Percentiles rank a stretch among this genome's conserved stretches.
Evolutionary conservation across 2,888 invertebrate species (phyloP).

Genomic region (Xestia xanthographa): DNA sequence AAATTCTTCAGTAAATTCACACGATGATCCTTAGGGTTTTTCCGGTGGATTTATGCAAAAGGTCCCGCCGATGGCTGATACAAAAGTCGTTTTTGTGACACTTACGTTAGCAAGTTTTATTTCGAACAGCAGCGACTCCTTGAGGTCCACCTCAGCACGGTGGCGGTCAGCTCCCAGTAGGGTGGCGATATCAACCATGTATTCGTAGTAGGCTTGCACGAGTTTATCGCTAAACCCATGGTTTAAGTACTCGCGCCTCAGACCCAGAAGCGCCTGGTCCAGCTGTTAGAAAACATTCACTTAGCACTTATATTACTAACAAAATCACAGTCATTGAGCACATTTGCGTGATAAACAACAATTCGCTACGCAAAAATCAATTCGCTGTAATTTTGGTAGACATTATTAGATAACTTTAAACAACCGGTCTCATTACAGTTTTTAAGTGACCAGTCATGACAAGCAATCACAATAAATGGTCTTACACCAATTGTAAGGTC

Average conservation of each 20-base stretch:
- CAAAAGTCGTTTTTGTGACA: conserved; percentile 67
- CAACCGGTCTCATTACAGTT: conserved; percentile 18
- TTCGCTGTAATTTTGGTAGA: conserved; percentile 46
- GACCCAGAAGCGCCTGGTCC: conserved; percentile 96
- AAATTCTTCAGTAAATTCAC: conserved; percentile 70
- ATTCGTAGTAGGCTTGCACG: conserved; percentile 96
- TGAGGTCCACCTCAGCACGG: conserved; percentile 93
- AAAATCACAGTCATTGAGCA: conserved; percentile 20
- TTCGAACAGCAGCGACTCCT: conserved; percentile 96
- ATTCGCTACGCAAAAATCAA: conserved; percentile 55
- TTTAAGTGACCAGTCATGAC: conserved; percentile 33
- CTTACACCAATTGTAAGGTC: conserved; percentile 59
- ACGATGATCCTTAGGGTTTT: conserved; percentile 66
- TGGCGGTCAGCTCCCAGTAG: conserved; percentile 95
- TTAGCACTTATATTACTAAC: conserved; percentile 48
- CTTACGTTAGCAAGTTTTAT: conserved; percentile 97
- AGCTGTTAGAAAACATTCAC: conserved; percentile 89
- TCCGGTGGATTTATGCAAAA: not conserved
- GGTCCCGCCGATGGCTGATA: not conserved
- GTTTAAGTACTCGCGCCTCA: conserved; percentile 96
- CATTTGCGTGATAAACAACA: conserved; percentile 47
- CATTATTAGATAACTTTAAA: conserved; percentile 47
- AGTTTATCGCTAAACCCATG: conserved; percentile 95
- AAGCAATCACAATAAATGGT: conserved; percentile 44
- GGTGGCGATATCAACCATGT: conserved; percentile 96